Conservation (phyloP, 2,797 vertebrate genomes). For the Cuculus canorus region DNA sequence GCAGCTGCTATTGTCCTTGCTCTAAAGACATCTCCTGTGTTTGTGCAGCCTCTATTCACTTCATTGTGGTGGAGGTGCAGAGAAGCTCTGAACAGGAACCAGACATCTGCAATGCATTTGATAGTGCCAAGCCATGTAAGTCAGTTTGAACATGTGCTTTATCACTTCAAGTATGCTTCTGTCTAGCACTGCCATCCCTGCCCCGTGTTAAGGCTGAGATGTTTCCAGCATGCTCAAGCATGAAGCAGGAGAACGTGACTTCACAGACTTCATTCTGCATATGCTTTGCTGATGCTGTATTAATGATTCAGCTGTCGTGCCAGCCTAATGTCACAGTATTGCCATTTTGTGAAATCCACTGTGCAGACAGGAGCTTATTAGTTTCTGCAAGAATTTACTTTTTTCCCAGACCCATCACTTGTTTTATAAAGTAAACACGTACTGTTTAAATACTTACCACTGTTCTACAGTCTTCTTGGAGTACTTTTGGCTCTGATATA, state of each 20-base stretch:
- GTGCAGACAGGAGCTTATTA: background rate
- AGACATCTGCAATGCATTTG: fast-evolving
- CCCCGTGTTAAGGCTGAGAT: background rate
- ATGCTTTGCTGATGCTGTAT: background rate
- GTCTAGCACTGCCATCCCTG: fast-evolving
- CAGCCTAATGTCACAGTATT: conserved; percentile 24
- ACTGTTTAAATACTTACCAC: background rate
- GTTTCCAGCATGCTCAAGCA: background rate
- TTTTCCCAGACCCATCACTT: background rate
- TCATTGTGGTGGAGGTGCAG: background rate
- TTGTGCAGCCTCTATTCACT: background rate
- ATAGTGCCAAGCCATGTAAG: fast-evolving
- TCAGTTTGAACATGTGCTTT: background rate
- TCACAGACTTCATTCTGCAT: background rate
- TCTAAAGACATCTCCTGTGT: background rate
- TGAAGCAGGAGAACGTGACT: fast-evolving
- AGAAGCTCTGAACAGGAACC: background rate
- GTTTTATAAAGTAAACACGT: conserved; percentile 17
- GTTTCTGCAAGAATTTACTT: conserved; percentile 27
- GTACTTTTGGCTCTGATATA: conserved; percentile 31
- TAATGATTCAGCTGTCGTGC: background rate
- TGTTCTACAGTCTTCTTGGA: background rate
- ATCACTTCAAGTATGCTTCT: background rate
- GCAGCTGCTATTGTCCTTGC: background rate
- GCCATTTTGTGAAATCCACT: conserved; percentile 4